These are phyloP conservation scores for Hypsibius dujardini DNA, from an alignment of 1,140 invertebrate species.

Conservation along the genomic window DNA sequence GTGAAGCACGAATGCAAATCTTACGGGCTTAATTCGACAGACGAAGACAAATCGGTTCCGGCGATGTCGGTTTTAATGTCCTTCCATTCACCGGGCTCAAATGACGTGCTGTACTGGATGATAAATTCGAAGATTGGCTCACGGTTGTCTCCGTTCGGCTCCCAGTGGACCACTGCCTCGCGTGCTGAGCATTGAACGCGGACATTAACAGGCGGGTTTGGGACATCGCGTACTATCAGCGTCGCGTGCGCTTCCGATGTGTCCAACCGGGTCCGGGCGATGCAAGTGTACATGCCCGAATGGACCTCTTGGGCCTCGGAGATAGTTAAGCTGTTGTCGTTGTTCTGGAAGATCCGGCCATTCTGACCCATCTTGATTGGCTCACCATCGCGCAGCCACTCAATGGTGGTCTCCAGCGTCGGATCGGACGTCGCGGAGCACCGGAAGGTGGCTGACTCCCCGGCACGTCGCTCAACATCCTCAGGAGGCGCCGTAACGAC, in stretches of 20 bases:
- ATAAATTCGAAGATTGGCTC: conserved; percentile 76
- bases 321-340: conserved; percentile 80
- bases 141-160: conserved; percentile 73
- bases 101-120: conserved; percentile 83
- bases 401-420: conserved; percentile 54
- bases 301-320: conserved; percentile 80
- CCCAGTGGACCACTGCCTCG: conserved; percentile 61
- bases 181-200: conserved; percentile 47
- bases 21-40: conserved; percentile 4
- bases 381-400: conserved; percentile 68
- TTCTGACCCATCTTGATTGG: conserved; percentile 68
- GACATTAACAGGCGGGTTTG: conserved; percentile 60
- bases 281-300: conserved; percentile 84
- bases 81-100: conserved; percentile 80
- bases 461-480: conserved; percentile 72
- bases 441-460: conserved; percentile 69
- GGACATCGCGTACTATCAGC: conserved; percentile 84
- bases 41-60: not conserved
- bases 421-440: conserved; percentile 75
- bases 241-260: conserved; percentile 60
- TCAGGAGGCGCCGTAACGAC: conserved; percentile 64
- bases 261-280: conserved; percentile 75
- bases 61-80: conserved; percentile 25
- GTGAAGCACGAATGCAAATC: no score
- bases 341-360: conserved; percentile 40